Evolutionary conservation across 1,140 invertebrate genomes (phyloP).

Genomic region (Aphelenchoides fujianensis): DNA sequence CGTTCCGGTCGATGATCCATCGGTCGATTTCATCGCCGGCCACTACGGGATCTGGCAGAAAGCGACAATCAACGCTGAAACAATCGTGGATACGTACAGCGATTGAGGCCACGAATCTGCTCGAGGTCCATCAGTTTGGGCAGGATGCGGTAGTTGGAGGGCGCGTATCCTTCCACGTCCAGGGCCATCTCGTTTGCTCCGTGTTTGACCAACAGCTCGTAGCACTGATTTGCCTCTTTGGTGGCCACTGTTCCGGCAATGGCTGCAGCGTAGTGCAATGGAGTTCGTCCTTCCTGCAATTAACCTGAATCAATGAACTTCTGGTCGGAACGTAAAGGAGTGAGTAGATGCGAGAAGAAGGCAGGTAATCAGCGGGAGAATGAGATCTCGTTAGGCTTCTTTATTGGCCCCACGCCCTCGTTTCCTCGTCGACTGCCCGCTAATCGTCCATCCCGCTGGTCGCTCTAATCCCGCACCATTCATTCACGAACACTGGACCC

Average conservation of each 20-base stretch:
- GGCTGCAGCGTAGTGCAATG: slow-evolving; percentile 83
- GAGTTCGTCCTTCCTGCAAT: slow-evolving; percentile 75
- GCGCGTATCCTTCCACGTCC: slow-evolving; percentile 50
- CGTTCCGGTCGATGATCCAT: slow-evolving; percentile 48
- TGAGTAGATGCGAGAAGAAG: no score
- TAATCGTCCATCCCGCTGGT: neutral
- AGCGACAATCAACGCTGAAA: slow-evolving; percentile 14
- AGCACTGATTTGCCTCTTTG: slow-evolving; percentile 31
- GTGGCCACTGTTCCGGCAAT: slow-evolving; percentile 63
- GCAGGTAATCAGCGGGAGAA: neutral
- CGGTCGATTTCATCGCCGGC: slow-evolving; percentile 46
- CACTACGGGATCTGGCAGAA: neutral
- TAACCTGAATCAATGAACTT: neutral
- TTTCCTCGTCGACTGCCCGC: neutral
- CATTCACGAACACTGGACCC: no score
- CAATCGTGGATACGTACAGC: slow-evolving; percentile 36
- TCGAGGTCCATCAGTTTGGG: slow-evolving; percentile 49
- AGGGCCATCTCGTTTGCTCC: slow-evolving; percentile 50
- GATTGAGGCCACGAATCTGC: slow-evolving; percentile 52
- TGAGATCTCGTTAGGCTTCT: neutral
- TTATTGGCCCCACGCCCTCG: neutral
- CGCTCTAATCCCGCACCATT: no score
- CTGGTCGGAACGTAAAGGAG: slow-evolving; percentile 10
- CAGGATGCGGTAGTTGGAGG: slow-evolving; percentile 37
- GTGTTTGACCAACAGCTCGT: slow-evolving; percentile 47